A percentile compares a stretch with the other conserved stretches of the same genome.
phyloP scores from a whole-genome alignment of 2,797 vertebrate species.

The Gambusia yucatana region DNA sequence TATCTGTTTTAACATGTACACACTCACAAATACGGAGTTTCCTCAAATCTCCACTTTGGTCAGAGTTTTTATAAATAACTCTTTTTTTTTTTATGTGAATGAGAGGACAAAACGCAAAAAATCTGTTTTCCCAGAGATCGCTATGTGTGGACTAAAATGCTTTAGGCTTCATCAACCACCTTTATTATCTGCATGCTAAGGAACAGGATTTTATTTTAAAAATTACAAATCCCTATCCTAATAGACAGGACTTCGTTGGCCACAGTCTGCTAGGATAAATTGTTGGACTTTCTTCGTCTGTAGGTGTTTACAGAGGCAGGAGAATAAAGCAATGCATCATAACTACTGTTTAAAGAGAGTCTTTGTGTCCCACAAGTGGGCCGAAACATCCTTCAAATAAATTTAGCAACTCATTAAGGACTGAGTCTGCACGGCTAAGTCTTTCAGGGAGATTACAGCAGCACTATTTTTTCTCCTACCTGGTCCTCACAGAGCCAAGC shows the following conservation, averaged over 20 bases:
- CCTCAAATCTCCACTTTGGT: too few species aligned
- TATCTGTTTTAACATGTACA: too few species aligned
- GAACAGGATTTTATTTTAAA: background rate
- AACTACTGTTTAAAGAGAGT: slow-evolving; percentile 55
- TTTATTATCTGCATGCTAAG: background rate
- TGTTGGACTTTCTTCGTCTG: slow-evolving; percentile 44
- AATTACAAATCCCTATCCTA: slow-evolving; percentile 16
- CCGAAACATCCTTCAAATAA: slow-evolving; percentile 73
- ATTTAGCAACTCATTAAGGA: slow-evolving; percentile 69
- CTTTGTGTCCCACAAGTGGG: slow-evolving; percentile 60
- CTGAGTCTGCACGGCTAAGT: slow-evolving; percentile 34
- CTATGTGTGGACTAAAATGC: background rate
- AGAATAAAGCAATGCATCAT: slow-evolving; percentile 45
- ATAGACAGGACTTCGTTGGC: slow-evolving; percentile 1
- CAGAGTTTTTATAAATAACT: too few species aligned
- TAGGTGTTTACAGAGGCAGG: slow-evolving; percentile 37
- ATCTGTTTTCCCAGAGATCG: too few species aligned
- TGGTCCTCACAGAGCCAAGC: slow-evolving; percentile 41
- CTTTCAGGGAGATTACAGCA: slow-evolving; percentile 51
- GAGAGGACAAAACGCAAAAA: too few species aligned
- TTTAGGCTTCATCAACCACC: background rate
- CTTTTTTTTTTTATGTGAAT: too few species aligned
- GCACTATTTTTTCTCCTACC: slow-evolving; percentile 28
- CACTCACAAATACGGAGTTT: too few species aligned
- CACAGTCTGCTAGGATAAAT: slow-evolving; percentile 30